These are phyloP conservation scores for Pseudomugil gertrudae DNA, from an alignment of 2,797 vertebrate species.

Conservation along the genomic window DNA sequence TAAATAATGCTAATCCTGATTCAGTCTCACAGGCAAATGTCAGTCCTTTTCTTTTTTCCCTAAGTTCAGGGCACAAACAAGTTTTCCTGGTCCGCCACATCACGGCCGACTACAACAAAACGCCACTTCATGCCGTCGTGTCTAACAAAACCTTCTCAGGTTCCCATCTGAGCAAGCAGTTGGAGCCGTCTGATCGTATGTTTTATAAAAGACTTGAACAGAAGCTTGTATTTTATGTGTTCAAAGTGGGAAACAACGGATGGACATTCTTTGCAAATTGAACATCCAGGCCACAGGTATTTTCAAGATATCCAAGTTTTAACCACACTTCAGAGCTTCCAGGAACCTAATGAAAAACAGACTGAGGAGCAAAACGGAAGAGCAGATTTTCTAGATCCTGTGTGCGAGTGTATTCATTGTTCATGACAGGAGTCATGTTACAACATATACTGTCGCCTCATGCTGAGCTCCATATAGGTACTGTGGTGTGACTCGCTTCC, in stretches of 20 bases:
- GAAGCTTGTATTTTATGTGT: constrained; percentile 16
- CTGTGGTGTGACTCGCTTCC: constrained; percentile 52
- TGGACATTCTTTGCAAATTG: constrained; percentile 53
- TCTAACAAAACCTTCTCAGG: constrained; percentile 16
- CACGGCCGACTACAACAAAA: constrained; percentile 45
- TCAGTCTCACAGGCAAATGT: constrained; percentile 29
- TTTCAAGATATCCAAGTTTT: constrained; percentile 65
- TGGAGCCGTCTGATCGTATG: constrained; percentile 26
- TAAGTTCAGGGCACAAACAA: constrained; percentile 49
- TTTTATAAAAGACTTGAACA: constrained; percentile 31
- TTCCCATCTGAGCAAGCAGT: constrained; percentile 24
- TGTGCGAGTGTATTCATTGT: constrained; percentile 47
- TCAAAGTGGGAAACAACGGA: constrained; percentile 49
- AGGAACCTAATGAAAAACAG: constrained; percentile 75
- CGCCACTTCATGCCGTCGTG: constrained; percentile 31
- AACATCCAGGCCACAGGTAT: constrained; percentile 79
- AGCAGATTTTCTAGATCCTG: constrained; percentile 60
- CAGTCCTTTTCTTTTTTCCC: constrained; percentile 48
- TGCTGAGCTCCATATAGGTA: constrained; percentile 50
- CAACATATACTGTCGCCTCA: constrained; percentile 14
- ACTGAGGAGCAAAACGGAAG: constrained; percentile 59
- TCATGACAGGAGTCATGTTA: constrained; percentile 59
- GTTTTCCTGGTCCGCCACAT: constrained; percentile 30
- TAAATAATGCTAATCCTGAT: constrained; percentile 30
- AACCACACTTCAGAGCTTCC: constrained; percentile 64